phyloP scores from a whole-genome alignment of 2,113 vertebrate genomes.

The Pontoporia blainvillei region DNA sequence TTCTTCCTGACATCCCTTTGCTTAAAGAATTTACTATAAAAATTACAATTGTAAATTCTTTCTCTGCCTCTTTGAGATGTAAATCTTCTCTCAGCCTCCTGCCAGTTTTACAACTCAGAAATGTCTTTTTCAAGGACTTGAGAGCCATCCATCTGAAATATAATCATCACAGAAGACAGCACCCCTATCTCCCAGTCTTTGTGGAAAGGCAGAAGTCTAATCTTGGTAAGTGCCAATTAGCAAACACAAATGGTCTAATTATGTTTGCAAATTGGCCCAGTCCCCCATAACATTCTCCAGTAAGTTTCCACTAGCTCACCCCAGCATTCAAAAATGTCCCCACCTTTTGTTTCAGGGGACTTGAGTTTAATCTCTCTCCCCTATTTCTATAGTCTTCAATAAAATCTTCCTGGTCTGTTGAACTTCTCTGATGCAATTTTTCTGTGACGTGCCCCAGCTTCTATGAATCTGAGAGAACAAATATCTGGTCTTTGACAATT shows the following conservation, averaged over 20 bases:
- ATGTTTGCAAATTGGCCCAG: not conserved
- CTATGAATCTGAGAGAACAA: not conserved
- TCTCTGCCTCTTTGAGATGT: not conserved
- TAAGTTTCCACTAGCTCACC: not conserved
- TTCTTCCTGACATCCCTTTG: not conserved
- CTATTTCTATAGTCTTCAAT: not conserved
- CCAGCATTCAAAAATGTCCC: not conserved
- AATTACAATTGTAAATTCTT: not conserved
- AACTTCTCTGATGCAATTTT: not conserved
- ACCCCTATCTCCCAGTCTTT: not conserved
- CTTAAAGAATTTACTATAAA: not conserved
- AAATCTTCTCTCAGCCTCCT: not conserved
- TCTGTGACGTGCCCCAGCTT: not conserved
- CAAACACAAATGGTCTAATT: not conserved
- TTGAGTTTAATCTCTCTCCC: not conserved
- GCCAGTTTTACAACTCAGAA: not conserved
- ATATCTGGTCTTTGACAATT: not conserved
- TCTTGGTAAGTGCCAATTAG: not conserved
- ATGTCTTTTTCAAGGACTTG: not conserved
- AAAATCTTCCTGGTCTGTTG: not conserved
- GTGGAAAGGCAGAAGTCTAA: not conserved
- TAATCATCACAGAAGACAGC: not conserved
- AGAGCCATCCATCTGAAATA: not conserved
- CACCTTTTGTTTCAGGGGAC: not conserved
- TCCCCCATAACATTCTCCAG: not conserved